A percentile compares a stretch with the other conserved stretches of the same genome.
Conservation (phyloP, 2,797 vertebrate species). For the Clarias pachynema region DNA sequence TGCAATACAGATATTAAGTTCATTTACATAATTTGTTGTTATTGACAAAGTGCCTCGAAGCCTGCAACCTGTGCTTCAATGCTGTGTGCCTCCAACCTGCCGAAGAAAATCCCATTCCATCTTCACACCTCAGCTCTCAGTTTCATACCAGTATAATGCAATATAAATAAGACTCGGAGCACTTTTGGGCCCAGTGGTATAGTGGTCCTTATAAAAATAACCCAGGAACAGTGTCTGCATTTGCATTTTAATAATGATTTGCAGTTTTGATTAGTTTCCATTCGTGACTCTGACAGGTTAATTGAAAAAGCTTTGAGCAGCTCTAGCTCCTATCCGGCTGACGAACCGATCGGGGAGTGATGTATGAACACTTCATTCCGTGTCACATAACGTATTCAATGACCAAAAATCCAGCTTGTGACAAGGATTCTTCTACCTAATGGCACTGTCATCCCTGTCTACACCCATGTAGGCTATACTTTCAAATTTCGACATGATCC, state of each 20-base stretch:
- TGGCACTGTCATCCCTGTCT: slow-evolving; percentile 13
- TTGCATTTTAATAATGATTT: slow-evolving; percentile 59
- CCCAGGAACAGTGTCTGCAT: slow-evolving; percentile 38
- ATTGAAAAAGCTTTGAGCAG: slow-evolving; percentile 52
- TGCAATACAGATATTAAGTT: slow-evolving; percentile 14
- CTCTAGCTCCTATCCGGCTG: not conserved
- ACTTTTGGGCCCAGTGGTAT: slow-evolving; percentile 23
- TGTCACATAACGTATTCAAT: slow-evolving; percentile 31
- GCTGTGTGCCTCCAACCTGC: slow-evolving; percentile 1
- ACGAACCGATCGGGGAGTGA: slow-evolving; percentile 43
- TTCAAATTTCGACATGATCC: slow-evolving; percentile 32
- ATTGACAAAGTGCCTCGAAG: slow-evolving; percentile 29
- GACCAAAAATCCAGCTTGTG: slow-evolving; percentile 34
- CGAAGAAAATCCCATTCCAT: slow-evolving; percentile 29
- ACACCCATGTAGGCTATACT: slow-evolving; percentile 18
- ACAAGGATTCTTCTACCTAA: slow-evolving; percentile 22
- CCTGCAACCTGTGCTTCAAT: slow-evolving; percentile 3
- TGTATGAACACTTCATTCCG: slow-evolving; percentile 43
- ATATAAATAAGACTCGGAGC: slow-evolving; percentile 49
- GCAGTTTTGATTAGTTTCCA: slow-evolving; percentile 51
- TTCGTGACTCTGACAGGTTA: slow-evolving; percentile 57
- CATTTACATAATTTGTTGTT: slow-evolving; percentile 38
- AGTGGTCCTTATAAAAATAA: slow-evolving; percentile 35
- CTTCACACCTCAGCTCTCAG: slow-evolving; percentile 19
- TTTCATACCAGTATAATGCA: slow-evolving; percentile 42